Percentiles rank a stretch among this genome's conserved stretches.
Evolutionary conservation across 2,113 vertebrate species (phyloP).

Genomic region (Rhinoptilus africanus): DNA sequence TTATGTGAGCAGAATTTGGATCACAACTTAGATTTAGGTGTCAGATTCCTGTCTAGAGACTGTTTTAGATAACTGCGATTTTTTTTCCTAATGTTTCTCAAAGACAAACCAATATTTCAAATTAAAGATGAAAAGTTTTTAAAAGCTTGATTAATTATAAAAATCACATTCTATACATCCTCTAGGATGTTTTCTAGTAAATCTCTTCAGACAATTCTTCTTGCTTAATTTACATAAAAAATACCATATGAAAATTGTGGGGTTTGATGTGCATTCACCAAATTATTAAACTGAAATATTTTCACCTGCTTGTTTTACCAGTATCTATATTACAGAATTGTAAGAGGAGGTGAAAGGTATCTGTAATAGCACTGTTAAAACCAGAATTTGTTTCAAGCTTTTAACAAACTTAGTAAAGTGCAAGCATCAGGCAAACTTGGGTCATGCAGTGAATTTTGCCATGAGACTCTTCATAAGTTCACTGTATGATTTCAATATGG

Average conservation of each 20-base stretch:
- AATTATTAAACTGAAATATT: not conserved
- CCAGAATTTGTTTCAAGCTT: not conserved
- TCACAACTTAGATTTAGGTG: not conserved
- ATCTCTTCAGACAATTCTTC: not conserved
- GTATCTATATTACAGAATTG: not conserved
- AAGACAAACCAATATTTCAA: not conserved
- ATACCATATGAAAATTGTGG: not conserved
- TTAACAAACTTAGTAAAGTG: not conserved
- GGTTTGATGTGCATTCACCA: not conserved
- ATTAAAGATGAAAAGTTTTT: not conserved
- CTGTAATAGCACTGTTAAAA: not conserved
- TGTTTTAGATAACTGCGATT: not conserved
- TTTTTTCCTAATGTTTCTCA: not conserved
- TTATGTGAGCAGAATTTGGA: not conserved
- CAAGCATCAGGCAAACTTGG: not conserved
- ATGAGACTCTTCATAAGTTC: not conserved
- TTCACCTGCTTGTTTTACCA: not conserved
- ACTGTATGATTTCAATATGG: not conserved
- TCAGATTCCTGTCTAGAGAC: not conserved
- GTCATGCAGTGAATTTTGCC: not conserved
- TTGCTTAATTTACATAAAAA: not conserved
- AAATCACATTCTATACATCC: not conserved
- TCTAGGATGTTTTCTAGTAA: not conserved
- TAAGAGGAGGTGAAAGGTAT: not conserved
- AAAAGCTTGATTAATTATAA: not conserved